Percentiles rank a stretch among this genome's conserved stretches.
Evolutionary conservation across 2,113 vertebrate species (phyloP).

Genomic region (Piliocolobus tephrosceles): DNA sequence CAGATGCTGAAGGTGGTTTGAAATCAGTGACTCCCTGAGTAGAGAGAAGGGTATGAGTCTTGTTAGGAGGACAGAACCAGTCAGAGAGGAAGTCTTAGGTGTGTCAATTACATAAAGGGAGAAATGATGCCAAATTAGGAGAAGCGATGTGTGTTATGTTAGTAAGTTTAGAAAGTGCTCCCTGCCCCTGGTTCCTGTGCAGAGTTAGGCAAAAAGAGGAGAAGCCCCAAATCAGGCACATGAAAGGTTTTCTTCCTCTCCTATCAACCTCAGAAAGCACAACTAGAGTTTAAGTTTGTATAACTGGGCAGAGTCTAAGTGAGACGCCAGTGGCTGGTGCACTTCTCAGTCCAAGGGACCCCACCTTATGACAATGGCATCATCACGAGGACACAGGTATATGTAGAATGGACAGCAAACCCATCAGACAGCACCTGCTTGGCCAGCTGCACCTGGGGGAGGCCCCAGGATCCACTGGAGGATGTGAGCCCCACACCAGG

Average conservation of each 20-base stretch:
- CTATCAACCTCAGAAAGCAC: background rate
- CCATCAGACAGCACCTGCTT: background rate
- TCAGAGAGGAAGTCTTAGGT: background rate
- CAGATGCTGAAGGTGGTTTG: background rate
- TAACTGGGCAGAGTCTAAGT: background rate
- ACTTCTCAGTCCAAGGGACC: fast-evolving
- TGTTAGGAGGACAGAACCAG: background rate
- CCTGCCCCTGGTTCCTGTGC: background rate
- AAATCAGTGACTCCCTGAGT: background rate
- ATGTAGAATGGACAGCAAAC: background rate
- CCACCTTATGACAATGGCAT: no score
- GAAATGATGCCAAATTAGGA: no score
- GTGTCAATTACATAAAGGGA: background rate
- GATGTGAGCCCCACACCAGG: fast-evolving
- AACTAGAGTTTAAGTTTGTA: background rate
- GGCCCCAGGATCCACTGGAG: background rate
- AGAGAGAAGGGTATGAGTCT: background rate
- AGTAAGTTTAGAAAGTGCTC: background rate
- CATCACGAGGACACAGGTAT: background rate
- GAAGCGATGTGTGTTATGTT: background rate
- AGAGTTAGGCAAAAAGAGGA: background rate
- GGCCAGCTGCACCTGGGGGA: background rate
- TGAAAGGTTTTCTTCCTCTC: background rate
- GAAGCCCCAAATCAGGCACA: no score
- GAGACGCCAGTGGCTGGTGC: background rate